Evolutionary conservation across 1,140 invertebrate genomes (phyloP).

Genomic region (Lucilia sericata): DNA sequence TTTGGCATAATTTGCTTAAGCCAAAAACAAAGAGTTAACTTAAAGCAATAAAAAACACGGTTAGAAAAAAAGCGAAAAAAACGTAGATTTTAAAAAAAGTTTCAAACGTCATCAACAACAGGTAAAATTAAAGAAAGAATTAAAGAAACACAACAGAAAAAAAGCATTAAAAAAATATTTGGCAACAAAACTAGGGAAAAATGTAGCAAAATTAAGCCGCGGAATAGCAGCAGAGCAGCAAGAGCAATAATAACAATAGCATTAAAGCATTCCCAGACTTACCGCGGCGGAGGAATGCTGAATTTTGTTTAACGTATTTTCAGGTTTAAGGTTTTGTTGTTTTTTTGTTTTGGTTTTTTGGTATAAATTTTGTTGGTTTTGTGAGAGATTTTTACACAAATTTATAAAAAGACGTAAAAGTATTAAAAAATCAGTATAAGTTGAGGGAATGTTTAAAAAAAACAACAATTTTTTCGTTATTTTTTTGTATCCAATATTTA

Average conservation of each 20-base stretch:
- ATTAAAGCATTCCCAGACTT: constrained; percentile 71
- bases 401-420: background rate
- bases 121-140: constrained; percentile 29
- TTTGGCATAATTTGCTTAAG: background rate
- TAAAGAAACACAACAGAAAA: constrained; percentile 30
- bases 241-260: constrained; percentile 49
- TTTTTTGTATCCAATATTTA: background rate
- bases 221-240: constrained; percentile 20
- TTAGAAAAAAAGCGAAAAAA: background rate
- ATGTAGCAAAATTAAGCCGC: constrained; percentile 48
- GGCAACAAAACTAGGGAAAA: constrained; percentile 51
- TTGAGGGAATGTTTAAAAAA: no score
- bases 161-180: constrained; percentile 52
- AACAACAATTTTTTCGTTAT: background rate
- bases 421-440: background rate
- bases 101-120: background rate
- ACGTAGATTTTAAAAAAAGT: background rate
- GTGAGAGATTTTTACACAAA: background rate
- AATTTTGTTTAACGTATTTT: constrained; percentile 65
- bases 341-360: constrained; percentile 50
- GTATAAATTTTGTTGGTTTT: constrained; percentile 35
- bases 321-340: constrained; percentile 53
- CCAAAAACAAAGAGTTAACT: constrained; percentile 7
- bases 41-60: background rate
- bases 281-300: constrained; percentile 79